Evolutionary conservation across 2,797 vertebrate species (phyloP), one percentile per base, ranked within the genome.

Genomic region (Peromyscus nudipes): DNA sequence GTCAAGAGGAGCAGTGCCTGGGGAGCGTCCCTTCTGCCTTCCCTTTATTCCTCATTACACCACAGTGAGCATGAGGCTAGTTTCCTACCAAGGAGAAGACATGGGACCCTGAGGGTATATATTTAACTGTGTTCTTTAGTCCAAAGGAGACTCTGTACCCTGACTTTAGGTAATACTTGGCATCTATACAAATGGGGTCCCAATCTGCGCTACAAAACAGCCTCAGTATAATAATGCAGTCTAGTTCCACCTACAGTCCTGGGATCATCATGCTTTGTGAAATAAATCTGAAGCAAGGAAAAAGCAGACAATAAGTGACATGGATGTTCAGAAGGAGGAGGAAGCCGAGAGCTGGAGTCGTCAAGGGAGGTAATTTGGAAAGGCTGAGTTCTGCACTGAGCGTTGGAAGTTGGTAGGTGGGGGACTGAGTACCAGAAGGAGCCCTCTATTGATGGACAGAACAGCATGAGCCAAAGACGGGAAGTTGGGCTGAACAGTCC

Each of bases 91-190:
- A 82, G 23, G 25, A 77, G 19, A 29, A 40, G 5, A 25, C 34
- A 89, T 85, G 82, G 0, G 29, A 27, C 31, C 62, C 69, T 76
- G 40, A 87, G n/a, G n/a, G 11, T n/a, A 49, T 96, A 82, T 91
- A 85, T 27, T 12, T 29, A 57, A 83, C 49, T 52, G 21, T 95
- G 92, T 21, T 49, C 95, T 5, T 91, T 94, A 90, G 75, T 60
- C 37, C 23, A 88, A 25, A 83, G 19, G 37, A 43, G 0, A 80
- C n/a, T 73, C 55, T 91, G n/a, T 31, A 89, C 69, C 31, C 14
- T 1, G 6, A 80, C 88, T 64, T 14, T 49, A 79, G 49, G 19
- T 62, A 92, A 9, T 37, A 75, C 84, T 93, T 0, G 4, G 34
- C 4, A 25, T 75, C 34, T 49, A 31, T 12, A n/a, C 29, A 29